Base-by-base conservation (phyloP, 2,888 invertebrate genomes). In the Sericinus montela region DNA sequence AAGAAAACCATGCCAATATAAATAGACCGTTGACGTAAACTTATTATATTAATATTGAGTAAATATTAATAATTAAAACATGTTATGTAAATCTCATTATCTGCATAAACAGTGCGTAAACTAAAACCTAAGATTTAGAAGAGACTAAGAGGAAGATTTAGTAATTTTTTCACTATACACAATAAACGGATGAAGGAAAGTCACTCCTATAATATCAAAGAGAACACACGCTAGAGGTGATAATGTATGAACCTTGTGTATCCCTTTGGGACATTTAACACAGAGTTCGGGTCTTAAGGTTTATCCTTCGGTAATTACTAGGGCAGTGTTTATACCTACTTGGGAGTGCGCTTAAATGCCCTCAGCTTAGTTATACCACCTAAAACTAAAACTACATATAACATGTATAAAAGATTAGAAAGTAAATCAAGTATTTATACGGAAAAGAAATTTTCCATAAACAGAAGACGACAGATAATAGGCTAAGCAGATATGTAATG, bases 251-350 rank as follows among this genome's bases (percentile, higher is more conserved):
- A 56, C 57, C 62, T 62, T 62, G 68, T 41, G 68, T 68, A 70
- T 75, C 80, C 85, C 78, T 58, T 40, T 59, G 75, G 78, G 78
- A 69, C 80, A 67, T 76, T 84, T 81, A 80, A 82, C 85, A 80
- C 67, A 67, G 74, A 75, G 75, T 84, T 79, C 65, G 75, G 80
- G 75, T 70, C 75, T 82, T 72, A 75, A 75, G 72, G 75, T 71
- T 81, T 73, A 80, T 77, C 75, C 80, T 70, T 51, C 52, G 67
- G 81, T 86, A 86, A 87, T 86, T 85, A 84, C 75, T 67, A 65
- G 75, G 82, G 80, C 72, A 67, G 74, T 69, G 68, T 73, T 72
- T 67, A 68, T 73, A 71, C 67, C 67, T 72, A 58, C 51, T 53
- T 56, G 42, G 53, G 55, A 40, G 46, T 55, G 45, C 51, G 50